phyloP scores from a whole-genome alignment of 2,113 vertebrate species.

The Lamprologus lemairii region DNA sequence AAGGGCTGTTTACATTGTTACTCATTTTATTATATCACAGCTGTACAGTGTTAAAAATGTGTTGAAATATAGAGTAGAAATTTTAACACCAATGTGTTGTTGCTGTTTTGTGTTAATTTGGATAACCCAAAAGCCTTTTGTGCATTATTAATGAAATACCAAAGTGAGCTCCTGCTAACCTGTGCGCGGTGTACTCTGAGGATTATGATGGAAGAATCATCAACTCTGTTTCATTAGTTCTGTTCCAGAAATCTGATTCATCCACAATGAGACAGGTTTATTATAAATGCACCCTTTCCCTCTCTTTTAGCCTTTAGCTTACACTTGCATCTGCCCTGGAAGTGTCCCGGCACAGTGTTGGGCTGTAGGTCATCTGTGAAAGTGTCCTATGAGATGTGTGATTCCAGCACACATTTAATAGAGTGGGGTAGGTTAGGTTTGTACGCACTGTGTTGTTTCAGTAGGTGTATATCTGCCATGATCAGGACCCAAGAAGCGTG shows the following conservation, averaged over 20 bases:
- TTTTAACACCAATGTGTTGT: neutral
- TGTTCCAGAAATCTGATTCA: neutral
- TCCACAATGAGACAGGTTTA: neutral
- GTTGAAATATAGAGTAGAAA: neutral
- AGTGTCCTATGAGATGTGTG: neutral
- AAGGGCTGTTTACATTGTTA: neutral
- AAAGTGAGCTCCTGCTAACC: neutral
- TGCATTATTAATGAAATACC: neutral
- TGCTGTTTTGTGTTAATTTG: neutral
- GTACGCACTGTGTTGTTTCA: neutral
- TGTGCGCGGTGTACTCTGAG: rapidly evolving
- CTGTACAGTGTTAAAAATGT: neutral
- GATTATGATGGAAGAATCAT: neutral
- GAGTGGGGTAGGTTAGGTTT: neutral
- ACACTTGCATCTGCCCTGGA: neutral
- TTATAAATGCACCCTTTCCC: neutral
- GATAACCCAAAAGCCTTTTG: neutral
- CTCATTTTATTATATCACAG: neutral
- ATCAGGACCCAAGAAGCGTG: neutral
- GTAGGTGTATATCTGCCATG: rapidly evolving
- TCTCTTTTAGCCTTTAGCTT: neutral
- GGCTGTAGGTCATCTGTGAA: neutral
- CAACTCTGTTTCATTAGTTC: neutral
- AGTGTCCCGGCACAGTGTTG: neutral
- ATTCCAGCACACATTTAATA: neutral